Conservation (phyloP, 2,797 vertebrate genomes). For the Onychomys torridus region DNA sequence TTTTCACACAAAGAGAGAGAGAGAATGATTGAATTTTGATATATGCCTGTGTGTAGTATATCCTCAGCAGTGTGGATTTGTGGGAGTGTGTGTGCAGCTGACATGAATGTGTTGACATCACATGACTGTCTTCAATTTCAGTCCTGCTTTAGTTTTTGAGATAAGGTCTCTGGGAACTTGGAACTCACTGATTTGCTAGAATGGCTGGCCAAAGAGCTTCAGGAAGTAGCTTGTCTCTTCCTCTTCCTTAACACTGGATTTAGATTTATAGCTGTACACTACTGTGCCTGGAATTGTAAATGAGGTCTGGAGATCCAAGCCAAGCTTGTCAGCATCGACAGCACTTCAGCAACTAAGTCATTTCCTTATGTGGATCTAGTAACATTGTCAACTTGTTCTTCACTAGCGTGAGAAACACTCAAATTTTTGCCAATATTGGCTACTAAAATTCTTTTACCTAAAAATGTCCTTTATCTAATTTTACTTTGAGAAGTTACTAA, state of each 20-base stretch:
- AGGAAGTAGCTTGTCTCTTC: background rate
- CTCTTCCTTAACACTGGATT: background rate
- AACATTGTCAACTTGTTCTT: background rate
- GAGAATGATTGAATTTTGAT: background rate
- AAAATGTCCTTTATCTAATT: background rate
- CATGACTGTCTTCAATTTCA: background rate
- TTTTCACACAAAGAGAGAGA: background rate
- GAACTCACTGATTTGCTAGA: background rate
- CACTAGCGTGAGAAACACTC: background rate
- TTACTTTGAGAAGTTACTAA: background rate
- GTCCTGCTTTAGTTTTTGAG: background rate
- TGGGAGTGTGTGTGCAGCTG: too few relatives aligned
- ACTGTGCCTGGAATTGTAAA: background rate
- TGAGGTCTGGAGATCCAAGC: background rate
- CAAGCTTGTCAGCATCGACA: background rate
- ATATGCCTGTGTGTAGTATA: background rate
- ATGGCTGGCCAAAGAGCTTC: background rate
- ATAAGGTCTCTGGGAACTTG: background rate
- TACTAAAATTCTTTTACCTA: background rate
- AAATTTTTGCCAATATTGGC: background rate
- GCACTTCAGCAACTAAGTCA: background rate
- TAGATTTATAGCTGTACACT: background rate
- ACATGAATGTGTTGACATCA: background rate
- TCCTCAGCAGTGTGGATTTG: background rate
- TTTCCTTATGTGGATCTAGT: background rate